These are phyloP conservation scores for Syngnathus typhle DNA, from an alignment of 2,113 vertebrate species.

Conservation along the genomic window DNA sequence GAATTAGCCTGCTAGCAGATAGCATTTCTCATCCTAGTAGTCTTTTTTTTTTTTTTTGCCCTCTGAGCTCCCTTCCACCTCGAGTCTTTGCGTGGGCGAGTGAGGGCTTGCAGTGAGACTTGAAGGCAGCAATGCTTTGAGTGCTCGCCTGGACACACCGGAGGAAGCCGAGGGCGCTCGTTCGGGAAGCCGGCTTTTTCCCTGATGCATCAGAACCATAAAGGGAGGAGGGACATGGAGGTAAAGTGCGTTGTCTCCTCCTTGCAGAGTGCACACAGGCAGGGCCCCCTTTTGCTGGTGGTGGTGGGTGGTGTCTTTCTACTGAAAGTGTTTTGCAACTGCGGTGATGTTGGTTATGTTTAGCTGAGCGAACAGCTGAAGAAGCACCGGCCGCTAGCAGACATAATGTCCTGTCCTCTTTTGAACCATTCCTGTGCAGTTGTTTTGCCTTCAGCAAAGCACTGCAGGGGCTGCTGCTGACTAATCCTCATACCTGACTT, in stretches of 20 bases:
- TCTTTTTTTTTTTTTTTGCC: neutral
- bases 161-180: constrained; percentile 31
- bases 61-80: constrained; percentile 15
- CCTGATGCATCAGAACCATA: constrained; percentile 42
- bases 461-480: constrained; percentile 3
- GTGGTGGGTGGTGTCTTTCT: constrained; percentile 12
- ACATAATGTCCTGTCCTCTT: constrained; percentile 19
- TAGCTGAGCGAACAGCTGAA: constrained; percentile 63
- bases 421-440: constrained; percentile 29
- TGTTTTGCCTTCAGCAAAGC: constrained; percentile 11
- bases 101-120: constrained; percentile 32
- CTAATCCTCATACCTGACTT: constrained; percentile 19
- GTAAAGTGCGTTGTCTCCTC: constrained; percentile 58
- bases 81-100: constrained; percentile 26
- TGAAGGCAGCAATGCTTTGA: constrained; percentile 30
- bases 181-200: constrained; percentile 15
- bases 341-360: constrained; percentile 51
- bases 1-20: constrained; percentile 40
- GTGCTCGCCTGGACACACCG: constrained; percentile 11
- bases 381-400: constrained; percentile 24
- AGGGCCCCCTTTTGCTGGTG: neutral
- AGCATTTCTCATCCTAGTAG: constrained; percentile 37
- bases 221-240: constrained; percentile 56
- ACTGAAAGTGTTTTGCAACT: constrained; percentile 15
- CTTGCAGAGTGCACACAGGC: constrained; percentile 4